Evolutionary conservation across 2,113 vertebrate species (phyloP).

Genomic region (Clarias gariepinus): DNA sequence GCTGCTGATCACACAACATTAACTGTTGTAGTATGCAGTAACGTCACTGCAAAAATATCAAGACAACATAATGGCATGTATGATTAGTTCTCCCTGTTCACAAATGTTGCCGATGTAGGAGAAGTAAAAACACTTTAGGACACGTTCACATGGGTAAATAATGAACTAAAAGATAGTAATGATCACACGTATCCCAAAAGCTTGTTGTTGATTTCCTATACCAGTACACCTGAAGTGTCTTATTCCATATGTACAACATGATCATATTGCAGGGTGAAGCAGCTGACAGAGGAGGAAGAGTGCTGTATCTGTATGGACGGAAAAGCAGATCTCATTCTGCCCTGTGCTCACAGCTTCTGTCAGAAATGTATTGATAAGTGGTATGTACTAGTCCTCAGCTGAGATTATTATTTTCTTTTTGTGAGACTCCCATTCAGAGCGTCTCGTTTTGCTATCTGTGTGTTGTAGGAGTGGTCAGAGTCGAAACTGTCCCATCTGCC

Average conservation of each 20-base stretch:
- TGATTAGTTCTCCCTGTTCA: too few relatives aligned
- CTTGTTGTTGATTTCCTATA: not conserved
- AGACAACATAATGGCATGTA: too few relatives aligned
- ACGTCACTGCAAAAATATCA: too few relatives aligned
- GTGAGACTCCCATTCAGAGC: not conserved
- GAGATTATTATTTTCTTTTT: not conserved
- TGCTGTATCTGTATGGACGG: constrained; percentile 99
- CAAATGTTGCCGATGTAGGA: not conserved
- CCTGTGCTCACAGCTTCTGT: constrained; percentile 96
- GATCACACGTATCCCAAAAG: not conserved
- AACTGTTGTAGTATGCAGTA: too few relatives aligned
- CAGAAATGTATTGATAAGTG: constrained; percentile 99
- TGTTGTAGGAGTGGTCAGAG: constrained; percentile 88
- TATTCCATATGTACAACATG: not conserved
- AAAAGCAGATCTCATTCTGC: constrained; percentile 91
- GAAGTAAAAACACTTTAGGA: not conserved
- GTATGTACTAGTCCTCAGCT: constrained; percentile 65
- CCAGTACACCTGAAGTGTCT: not conserved
- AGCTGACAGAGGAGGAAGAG: constrained; percentile 94
- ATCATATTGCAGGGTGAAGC: constrained; percentile 82
- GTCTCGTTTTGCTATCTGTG: not conserved
- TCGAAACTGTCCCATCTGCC: constrained; percentile 93
- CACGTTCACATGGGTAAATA: not conserved
- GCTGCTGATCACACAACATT: not conserved
- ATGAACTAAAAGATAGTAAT: not conserved